phyloP scores from a whole-genome alignment of 2,888 invertebrate species.

The Chymomyza procnemis region DNA sequence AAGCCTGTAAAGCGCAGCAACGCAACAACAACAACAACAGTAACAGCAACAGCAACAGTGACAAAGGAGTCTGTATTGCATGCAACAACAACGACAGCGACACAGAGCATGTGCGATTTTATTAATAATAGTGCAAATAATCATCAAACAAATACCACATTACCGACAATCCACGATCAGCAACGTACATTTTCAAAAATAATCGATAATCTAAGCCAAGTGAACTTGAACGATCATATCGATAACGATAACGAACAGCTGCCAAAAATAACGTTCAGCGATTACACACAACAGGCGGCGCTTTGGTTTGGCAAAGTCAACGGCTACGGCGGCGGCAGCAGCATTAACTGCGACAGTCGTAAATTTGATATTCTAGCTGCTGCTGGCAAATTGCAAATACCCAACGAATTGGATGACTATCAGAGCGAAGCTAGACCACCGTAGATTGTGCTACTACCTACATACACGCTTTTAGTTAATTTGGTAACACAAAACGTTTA shows the following conservation, averaged over 20 bases:
- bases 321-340: not conserved
- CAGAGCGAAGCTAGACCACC: conserved; percentile 75
- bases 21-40: conserved; percentile 3
- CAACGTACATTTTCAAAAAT: conserved; percentile 61
- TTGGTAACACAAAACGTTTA: not conserved
- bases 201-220: conserved; percentile 66
- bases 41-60: conserved; percentile 15
- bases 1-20: conserved; percentile 33
- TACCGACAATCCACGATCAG: conserved; percentile 31
- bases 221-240: conserved; percentile 61
- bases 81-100: conserved; percentile 19
- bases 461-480: conserved; percentile 1
- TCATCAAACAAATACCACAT: conserved; percentile 18
- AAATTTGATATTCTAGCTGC: conserved; percentile 38
- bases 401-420: conserved; percentile 49
- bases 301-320: conserved; percentile 12
- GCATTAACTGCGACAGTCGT: conserved; percentile 19
- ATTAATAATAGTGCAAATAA: not conserved
- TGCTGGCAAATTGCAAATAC: conserved; percentile 53
- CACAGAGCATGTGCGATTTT: conserved; percentile 1
- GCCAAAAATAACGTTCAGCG: conserved; percentile 76
- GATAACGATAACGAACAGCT: conserved; percentile 32
- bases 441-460: conserved; percentile 40
- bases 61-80: no score
- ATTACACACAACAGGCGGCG: conserved; percentile 66